Evolutionary conservation across 2,888 invertebrate genomes (phyloP), one percentile per base, ranked within the genome.

Genomic region (Andrena marginata): DNA sequence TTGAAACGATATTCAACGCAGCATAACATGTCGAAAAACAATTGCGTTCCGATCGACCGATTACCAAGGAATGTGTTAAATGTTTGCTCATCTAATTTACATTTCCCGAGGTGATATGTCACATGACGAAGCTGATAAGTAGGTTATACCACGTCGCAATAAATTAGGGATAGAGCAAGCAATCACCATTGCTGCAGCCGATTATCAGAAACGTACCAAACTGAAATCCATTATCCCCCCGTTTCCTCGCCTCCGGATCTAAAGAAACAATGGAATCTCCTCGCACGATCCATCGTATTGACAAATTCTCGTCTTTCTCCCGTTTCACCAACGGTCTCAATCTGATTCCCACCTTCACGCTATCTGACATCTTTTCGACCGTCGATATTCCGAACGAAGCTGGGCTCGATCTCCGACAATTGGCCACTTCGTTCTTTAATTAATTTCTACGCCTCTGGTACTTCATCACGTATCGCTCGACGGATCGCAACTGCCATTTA

Each of bases 261-360:
- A 95, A 90, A 80, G 96, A 95, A 84, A 95, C 94, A 16, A 97
- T 95, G 0, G 95, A 94, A 87, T 96, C 95, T 71, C 95, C 95
- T 67, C 95, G 94, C 42, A 96, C 95, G 51, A 94, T 94, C 97
- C 97, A 97, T 91, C 96, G 95, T 80, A 94, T 94, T 8, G 94
- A 92, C 72, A 95, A 94, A 88, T 95, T 95, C 10, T 95, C 95
- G 64, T 96, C 95, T 69, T 95, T 94, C 94, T 97, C 97, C 70
- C 96, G 95, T 88, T 95, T 93, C 87, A 96, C 96, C 20, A 96
- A 92, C 48, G 97, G 97, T 62, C 97, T 95, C 84, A 97, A 95
- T 95, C 97, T 96, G 77, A 97, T 96, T 81, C 96, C 97, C 75
- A 97, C 97, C 95, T 96, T 96, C 69, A 97, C 96, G 91, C 96